Conservation (phyloP, 2,888 invertebrate species). For the Leptothorax acervorum region DNA sequence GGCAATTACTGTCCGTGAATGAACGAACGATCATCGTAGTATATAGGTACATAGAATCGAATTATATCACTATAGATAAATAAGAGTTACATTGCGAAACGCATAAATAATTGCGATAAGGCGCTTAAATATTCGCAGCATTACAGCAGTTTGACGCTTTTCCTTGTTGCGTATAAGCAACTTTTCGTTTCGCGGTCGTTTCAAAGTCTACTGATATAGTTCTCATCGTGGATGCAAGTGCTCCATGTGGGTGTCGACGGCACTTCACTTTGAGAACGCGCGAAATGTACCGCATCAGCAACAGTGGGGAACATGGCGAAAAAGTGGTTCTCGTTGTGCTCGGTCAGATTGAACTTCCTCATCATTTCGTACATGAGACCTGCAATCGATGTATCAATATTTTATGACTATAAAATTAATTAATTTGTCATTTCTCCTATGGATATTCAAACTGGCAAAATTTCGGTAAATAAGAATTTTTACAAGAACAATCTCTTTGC, state of each 20-base stretch:
- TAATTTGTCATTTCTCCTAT: not conserved
- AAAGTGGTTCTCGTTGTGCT: conserved; percentile 85
- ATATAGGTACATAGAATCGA: not conserved
- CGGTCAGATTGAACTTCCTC: conserved; percentile 87
- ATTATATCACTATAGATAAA: not conserved
- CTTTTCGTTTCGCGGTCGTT: conserved; percentile 7
- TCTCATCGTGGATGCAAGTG: conserved; percentile 72
- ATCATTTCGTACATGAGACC: conserved; percentile 90
- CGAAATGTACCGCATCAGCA: conserved; percentile 89
- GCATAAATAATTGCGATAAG: conserved; percentile 3
- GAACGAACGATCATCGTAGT: not conserved
- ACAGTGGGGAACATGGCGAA: conserved; percentile 90
- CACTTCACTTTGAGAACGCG: conserved; percentile 76
- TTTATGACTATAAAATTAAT: not conserved
- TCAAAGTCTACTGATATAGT: conserved; percentile 74
- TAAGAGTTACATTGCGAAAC: not conserved
- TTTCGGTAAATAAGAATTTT: not conserved
- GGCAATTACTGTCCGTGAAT: not conserved
- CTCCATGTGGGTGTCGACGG: conserved; percentile 76
- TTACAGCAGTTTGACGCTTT: not conserved
- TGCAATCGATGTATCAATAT: conserved; percentile 78
- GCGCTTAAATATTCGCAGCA: not conserved
- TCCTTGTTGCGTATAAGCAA: not conserved
- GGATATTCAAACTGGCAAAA: not conserved
- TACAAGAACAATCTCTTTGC: not conserved